Evolutionary conservation across 2,113 vertebrate species (phyloP).

Genomic region (Salvelinus fontinalis): DNA sequence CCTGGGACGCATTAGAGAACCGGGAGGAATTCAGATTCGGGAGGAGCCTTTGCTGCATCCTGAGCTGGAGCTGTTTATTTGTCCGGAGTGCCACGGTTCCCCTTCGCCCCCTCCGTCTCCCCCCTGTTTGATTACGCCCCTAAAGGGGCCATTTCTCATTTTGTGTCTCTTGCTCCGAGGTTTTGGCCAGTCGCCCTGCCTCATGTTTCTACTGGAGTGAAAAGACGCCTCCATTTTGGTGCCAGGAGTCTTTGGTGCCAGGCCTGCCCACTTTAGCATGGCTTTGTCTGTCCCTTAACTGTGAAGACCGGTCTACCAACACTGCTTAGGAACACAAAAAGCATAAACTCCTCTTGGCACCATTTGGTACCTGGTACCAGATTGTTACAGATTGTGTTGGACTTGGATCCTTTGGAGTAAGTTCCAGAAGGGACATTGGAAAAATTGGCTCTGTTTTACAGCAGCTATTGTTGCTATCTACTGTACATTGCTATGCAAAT

Average conservation of each 20-base stretch:
- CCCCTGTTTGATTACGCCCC: conserved; percentile 15
- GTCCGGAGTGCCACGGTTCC: conserved; percentile 20
- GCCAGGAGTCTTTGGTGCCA: background rate
- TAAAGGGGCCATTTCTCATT: background rate
- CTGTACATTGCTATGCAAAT: too few species aligned
- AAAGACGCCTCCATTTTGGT: background rate
- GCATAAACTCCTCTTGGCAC: too few species aligned
- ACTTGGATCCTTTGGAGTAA: too few species aligned
- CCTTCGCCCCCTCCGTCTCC: background rate
- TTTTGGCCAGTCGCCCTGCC: background rate
- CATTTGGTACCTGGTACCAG: too few species aligned
- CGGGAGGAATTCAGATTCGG: background rate
- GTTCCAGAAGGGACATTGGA: too few species aligned
- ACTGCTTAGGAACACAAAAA: too few species aligned
- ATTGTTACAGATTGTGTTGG: too few species aligned
- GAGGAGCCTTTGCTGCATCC: background rate
- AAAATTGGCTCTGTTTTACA: too few species aligned
- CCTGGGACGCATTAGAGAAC: conserved; percentile 28
- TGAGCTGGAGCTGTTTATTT: conserved; percentile 39
- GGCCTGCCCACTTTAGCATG: background rate
- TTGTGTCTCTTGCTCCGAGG: background rate
- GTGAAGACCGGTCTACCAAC: background rate
- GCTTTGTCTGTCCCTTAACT: background rate
- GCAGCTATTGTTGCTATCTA: too few species aligned
- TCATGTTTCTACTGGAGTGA: conserved; percentile 9